phyloP scores from a whole-genome alignment of 2,113 vertebrate genomes.

The Chiloscyllium plagiosum region DNA sequence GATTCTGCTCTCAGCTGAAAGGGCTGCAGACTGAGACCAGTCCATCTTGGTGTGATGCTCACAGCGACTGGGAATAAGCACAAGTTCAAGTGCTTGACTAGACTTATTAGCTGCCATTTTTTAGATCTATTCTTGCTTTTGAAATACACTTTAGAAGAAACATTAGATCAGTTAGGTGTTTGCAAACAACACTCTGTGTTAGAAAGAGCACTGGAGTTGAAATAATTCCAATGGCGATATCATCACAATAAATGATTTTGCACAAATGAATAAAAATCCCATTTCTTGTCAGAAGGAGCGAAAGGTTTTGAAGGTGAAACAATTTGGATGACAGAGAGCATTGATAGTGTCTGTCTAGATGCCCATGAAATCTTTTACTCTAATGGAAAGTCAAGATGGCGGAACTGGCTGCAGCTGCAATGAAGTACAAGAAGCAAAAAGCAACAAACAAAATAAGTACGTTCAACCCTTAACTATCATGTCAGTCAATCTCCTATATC shows the following conservation, averaged over 20 bases:
- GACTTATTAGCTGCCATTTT: neutral
- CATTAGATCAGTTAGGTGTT: neutral
- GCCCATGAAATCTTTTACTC: neutral
- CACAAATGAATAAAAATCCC: neutral
- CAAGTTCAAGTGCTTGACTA: neutral
- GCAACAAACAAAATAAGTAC: neutral
- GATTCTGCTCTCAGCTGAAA: neutral
- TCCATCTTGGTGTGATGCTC: neutral
- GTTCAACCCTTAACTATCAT: neutral
- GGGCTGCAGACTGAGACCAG: neutral
- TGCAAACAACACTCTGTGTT: neutral
- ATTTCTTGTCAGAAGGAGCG: neutral
- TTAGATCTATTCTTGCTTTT: neutral
- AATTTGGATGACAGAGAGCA: neutral
- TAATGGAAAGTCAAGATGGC: neutral
- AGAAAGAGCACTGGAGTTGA: neutral
- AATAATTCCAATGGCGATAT: neutral
- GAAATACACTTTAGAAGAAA: neutral
- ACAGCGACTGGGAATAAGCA: neutral
- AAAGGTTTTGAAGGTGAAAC: neutral
- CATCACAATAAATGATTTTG: neutral
- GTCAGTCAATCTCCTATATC: neutral
- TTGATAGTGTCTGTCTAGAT: neutral
- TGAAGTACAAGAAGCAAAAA: neutral
- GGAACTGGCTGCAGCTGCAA: neutral